Base-by-base conservation (phyloP, 2,113 vertebrate species). In the Gorilla gorilla region DNA sequence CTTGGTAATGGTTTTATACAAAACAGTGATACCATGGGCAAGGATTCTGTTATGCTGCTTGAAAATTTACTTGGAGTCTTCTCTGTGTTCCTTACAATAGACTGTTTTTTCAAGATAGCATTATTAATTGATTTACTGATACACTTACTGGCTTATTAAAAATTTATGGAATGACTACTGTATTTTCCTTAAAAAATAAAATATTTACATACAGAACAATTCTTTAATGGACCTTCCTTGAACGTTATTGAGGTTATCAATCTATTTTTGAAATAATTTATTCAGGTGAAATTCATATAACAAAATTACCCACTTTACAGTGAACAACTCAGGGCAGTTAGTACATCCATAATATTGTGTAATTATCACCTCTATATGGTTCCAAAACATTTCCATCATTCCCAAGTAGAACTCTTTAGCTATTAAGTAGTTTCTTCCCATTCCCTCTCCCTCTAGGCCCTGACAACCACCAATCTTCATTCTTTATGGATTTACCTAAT, bases 21-120 rank as follows among this genome's bases (percentile, higher is more conserved):
- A 96, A 96, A n/a, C 50, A 93, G 30, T 94, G 83, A 97, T 94
- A 76, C 89, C 85, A 86, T 88, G 98, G 90, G 93, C 84, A 94
- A 32, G 59, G 30, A 82, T 91, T 94, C 48, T 93, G 22, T 73
- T 95, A 57, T 84, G 87, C 32, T 93, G 70, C 59, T 93, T 90
- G 14, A 81, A 95, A 76, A 92, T 78, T 90, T 89, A 81, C 76
- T 48, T 86, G 94, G 40, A 52, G 6, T 90, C 40, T 50, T 92
- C 72, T 94, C 45, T 87, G 32, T 95, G n/a, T 95, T 92, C 30
- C 27, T 84, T 87, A 55, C 50, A 94, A 96, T 75, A 75, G 32
- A 52, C 32, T 68, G 6, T 85, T 95, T 97, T 95, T 88, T 72
- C 66, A 93, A 95, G 43, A 96, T 94, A 81, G 80, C 79, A 55